Base-by-base conservation (phyloP, 2,113 vertebrate genomes). In the Crypturellus undulatus region DNA sequence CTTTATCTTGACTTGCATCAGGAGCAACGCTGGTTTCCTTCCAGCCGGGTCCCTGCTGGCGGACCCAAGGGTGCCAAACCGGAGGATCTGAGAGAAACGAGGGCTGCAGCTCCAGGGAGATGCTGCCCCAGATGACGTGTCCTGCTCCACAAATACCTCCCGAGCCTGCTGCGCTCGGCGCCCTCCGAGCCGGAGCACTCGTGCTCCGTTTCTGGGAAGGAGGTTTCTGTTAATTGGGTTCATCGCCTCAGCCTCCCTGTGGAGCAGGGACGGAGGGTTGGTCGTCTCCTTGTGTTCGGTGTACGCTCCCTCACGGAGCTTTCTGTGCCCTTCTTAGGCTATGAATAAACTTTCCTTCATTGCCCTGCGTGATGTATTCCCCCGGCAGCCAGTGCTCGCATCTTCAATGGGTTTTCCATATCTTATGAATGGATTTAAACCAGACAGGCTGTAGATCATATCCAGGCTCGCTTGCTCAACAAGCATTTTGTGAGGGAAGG, bases 141-240 rank as follows among this genome's bases (percentile, higher is more conserved):
- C 25, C 1, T 0, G 45, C 60, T 89, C 36, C 22, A 32, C 60
- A 78, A 60, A 83, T 49, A 36, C 79, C 93, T 93, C 83, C 69
- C 73, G 83, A 90, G 51, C 38, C 64, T 80, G 17, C 82, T 42
- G 10, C 1, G 1, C 8, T 78, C 64, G 68, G 60, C 58, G 84
- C 91, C 36, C 17, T 76, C 52, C 81, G 89, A 89, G 90, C 73
- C 72, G 71, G 34, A 76, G 80, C 65, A 81, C 65, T 92, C 68
- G 1, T 4, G 32, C 62, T 91, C 91, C 82, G 13, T 93, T 94
- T 83, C 89, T 91, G 89, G 78, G 75, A 65, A 92, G 54, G 54
- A 92, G 59, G 7, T 32, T 88, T 89, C 86, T 94, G 75, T 52
- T 91, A 90, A 92, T 85, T 79, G 81, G 56, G 80, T 83, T 95